phyloP scores from a whole-genome alignment of 2,113 vertebrate species.

The Labeo catla region DNA sequence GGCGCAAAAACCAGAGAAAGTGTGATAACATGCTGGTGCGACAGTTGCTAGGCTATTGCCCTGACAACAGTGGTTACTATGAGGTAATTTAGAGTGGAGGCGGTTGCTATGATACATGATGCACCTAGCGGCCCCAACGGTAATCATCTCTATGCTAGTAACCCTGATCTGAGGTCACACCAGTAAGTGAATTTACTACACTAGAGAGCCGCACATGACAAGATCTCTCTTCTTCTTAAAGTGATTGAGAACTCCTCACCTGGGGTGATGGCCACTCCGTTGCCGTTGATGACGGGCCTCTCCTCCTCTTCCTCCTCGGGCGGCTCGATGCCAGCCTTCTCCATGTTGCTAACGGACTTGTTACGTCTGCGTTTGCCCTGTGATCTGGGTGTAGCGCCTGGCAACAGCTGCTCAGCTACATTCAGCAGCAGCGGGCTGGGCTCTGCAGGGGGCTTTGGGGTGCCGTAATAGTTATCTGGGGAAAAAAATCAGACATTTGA shows the following conservation, averaged over 20 bases:
- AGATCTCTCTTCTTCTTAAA: slow-evolving; percentile 3
- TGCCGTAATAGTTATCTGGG: slow-evolving; percentile 97
- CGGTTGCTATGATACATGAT: slow-evolving; percentile 50
- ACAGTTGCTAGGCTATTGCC: slow-evolving; percentile 63
- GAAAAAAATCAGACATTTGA: neutral
- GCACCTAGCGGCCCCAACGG: slow-evolving; percentile 34
- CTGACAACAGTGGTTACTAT: slow-evolving; percentile 37
- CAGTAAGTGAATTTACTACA: neutral
- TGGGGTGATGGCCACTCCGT: slow-evolving; percentile 87
- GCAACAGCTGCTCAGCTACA: slow-evolving; percentile 95
- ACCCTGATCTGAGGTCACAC: slow-evolving; percentile 33
- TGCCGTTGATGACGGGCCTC: slow-evolving; percentile 90
- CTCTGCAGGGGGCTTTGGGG: slow-evolving; percentile 94
- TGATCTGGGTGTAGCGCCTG: slow-evolving; percentile 90
- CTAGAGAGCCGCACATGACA: neutral
- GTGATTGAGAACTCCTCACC: slow-evolving; percentile 19
- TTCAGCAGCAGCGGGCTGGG: slow-evolving; percentile 90
- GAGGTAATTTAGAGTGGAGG: slow-evolving; percentile 41
- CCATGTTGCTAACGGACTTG: slow-evolving; percentile 99
- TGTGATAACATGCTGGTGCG: slow-evolving; percentile 44
- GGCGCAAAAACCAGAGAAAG: slow-evolving; percentile 34
- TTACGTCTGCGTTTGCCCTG: slow-evolving; percentile 96
- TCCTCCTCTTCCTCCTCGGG: slow-evolving; percentile 95
- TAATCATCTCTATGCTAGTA: slow-evolving; percentile 31
- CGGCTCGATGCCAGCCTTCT: slow-evolving; percentile 92